A percentile compares a stretch with the other conserved stretches of the same genome.
Conservation (phyloP, 2,797 vertebrate genomes). For the Silurus aristotelis region DNA sequence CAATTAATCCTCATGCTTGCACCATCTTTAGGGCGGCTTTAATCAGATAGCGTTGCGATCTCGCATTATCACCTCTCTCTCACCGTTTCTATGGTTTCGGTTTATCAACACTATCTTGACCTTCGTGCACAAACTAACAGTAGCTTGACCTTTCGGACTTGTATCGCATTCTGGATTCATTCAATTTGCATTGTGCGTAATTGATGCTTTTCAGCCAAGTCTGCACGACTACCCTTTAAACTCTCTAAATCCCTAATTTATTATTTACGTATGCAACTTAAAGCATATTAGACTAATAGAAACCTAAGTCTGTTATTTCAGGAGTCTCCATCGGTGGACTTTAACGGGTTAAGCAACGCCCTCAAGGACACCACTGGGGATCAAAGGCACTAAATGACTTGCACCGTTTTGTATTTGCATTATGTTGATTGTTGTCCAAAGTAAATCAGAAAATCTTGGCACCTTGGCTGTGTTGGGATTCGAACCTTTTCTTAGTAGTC, state of each 20-base stretch:
- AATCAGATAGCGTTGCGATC: constrained; percentile 65
- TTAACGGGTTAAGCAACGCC: neutral
- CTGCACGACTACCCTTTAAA: neutral
- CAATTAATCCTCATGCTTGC: constrained; percentile 44
- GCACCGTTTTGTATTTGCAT: neutral
- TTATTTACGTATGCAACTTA: neutral
- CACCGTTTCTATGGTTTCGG: constrained; percentile 17
- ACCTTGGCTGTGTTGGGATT: neutral
- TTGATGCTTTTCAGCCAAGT: neutral
- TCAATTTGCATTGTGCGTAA: constrained; percentile 57
- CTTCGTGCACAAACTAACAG: constrained; percentile 58
- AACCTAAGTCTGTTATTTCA: constrained; percentile 8
- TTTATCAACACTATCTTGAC: constrained; percentile 54
- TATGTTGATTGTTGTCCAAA: neutral
- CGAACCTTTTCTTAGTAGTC: neutral
- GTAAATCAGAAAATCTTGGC: neutral
- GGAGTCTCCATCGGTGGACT: neutral
- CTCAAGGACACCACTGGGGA: neutral
- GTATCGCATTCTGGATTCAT: constrained; percentile 40
- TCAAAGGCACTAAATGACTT: constrained; percentile 7
- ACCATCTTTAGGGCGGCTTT: constrained; percentile 47
- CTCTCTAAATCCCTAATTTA: neutral
- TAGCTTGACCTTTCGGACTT: constrained; percentile 39
- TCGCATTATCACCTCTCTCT: constrained; percentile 60
- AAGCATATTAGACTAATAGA: neutral